Base-by-base conservation (phyloP, 2,797 vertebrate genomes). In the Galago senegalensis region DNA sequence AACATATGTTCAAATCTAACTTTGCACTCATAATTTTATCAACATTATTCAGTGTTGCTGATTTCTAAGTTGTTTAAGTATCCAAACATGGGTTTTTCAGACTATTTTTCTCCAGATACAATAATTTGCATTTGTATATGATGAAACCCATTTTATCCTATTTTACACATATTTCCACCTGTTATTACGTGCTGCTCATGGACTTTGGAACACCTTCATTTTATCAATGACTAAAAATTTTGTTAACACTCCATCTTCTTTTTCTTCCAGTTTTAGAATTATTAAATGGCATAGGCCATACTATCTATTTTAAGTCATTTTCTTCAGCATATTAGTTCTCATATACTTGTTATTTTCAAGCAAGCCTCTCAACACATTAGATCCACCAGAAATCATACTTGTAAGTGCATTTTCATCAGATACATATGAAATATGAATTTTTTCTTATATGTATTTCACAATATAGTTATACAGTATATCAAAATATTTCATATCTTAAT, bases 11-110 rank as follows among this genome's bases (percentile, higher is more conserved):
- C 40, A 95, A 18, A 61, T 84, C 31, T 67, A 75, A 80, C 46
- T 90, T 58, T 56, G 3, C 7, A 46, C 4, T 70, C n/a, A 69
- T 7, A 53, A 27, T 25, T 84, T 87, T 92, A 92, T 86, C 61
- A 81, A 27, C 17, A 18, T 79, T 49, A 85, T 53, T 92, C 72
- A 94, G 11, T n/a, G 23, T 80, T 93, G 11, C 40, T 69, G 70
- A 89, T 96, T 83, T 95, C 58, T 80, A 84, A 58, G 49, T 96
- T 87, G 14, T 61, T 49, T 94, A 53, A 58, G n/a, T 86, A 73
- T 70, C 31, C 70, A 84, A 92, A 73, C 0, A 75, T 75, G 13
- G 58, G 76, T 87, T 94, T 97, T 92, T 86, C 60, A 85, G 89
- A 69, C 25, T 60, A 43, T 40, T 86, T 89, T 96, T 87, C 23